Evolutionary conservation across 2,113 vertebrate genomes (phyloP).

Genomic region (Oreotrochilus melanogaster): DNA sequence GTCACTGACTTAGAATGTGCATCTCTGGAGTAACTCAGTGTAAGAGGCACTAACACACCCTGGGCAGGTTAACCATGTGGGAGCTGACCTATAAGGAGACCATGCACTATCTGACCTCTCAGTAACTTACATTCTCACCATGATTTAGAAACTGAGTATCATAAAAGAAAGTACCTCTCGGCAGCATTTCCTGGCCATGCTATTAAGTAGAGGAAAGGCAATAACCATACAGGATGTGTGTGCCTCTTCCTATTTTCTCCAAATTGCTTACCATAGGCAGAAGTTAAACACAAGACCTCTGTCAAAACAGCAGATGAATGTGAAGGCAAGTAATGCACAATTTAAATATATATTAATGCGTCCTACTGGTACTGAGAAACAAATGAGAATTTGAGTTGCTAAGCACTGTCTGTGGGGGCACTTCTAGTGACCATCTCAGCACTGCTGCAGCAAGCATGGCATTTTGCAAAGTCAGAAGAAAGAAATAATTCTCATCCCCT

Average conservation of each 20-base stretch:
- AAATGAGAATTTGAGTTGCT: not conserved
- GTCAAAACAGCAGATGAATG: not conserved
- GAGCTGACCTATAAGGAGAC: not conserved
- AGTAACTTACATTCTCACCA: not conserved
- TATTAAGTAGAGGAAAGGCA: not conserved
- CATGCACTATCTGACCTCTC: not conserved
- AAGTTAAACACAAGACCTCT: not conserved
- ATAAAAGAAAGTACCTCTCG: not conserved
- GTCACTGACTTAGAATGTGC: not conserved
- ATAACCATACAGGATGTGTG: not conserved
- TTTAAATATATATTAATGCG: not conserved
- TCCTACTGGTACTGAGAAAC: not conserved
- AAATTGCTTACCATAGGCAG: not conserved
- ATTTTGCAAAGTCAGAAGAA: not conserved
- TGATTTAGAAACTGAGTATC: not conserved
- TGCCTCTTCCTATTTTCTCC: not conserved
- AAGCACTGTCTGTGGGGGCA: not conserved
- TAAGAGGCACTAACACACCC: not conserved
- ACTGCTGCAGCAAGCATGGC: not conserved
- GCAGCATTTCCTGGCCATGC: not conserved
- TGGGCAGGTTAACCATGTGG: fast-evolving
- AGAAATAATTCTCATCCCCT: not conserved
- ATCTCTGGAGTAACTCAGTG: not conserved
- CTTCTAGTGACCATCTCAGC: not conserved
- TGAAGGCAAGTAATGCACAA: not conserved